Conservation (phyloP, 2,797 vertebrate genomes). For the Tenualosa thibaudeaui region DNA sequence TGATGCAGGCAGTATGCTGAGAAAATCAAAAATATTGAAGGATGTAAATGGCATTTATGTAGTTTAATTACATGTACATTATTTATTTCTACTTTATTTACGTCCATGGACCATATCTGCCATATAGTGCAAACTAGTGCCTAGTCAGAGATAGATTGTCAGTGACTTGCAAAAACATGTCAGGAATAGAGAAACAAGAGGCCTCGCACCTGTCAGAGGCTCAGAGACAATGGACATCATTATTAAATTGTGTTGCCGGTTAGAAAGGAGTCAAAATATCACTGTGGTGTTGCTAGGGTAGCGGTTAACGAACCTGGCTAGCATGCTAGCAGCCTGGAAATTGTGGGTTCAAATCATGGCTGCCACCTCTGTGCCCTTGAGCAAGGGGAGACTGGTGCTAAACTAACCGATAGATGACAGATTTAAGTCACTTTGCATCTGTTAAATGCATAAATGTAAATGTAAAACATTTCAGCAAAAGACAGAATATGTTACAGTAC, state of each 20-base stretch:
- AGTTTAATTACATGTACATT: no score
- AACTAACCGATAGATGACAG: no score
- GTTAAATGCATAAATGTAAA: no score
- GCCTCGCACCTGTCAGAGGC: not conserved
- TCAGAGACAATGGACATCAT: not conserved
- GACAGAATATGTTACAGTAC: not conserved
- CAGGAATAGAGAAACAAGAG: slow-evolving; percentile 5
- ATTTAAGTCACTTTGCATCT: no score
- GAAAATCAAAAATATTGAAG: not conserved
- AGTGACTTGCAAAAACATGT: not conserved
- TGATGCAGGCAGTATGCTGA: not conserved
- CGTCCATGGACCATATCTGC: not conserved
- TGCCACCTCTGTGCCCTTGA: no score
- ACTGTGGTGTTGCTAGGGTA: not conserved
- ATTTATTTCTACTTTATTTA: not conserved
- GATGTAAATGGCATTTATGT: not conserved
- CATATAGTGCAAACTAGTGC: not conserved
- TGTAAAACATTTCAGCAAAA: not conserved
- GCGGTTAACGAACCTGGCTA: no score
- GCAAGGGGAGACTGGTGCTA: no score
- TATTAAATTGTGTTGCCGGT: not conserved
- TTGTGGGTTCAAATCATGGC: no score
- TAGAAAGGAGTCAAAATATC: not conserved
- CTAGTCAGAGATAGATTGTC: not conserved
- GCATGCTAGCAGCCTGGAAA: no score